phyloP scores from a whole-genome alignment of 2,888 invertebrate species.

The Laspeyria flexula region DNA sequence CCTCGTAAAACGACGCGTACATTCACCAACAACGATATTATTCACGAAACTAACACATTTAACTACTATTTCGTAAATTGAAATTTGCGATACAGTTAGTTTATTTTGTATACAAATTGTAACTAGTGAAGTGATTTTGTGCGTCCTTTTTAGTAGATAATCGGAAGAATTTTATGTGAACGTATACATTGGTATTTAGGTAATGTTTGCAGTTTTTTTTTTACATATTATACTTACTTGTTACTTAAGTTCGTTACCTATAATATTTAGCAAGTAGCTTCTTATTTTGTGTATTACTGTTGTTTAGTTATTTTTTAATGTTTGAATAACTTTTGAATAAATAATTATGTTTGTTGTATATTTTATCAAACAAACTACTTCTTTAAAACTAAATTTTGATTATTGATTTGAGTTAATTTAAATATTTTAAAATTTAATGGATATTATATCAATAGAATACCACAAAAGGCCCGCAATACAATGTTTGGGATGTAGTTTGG shows the following conservation, averaged over 20 bases:
- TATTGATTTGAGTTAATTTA: too few relatives aligned
- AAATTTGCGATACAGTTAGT: conserved; percentile 5
- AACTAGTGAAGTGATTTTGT: conserved; percentile 32
- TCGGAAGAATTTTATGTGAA: neutral
- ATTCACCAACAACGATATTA: conserved; percentile 13
- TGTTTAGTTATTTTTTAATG: too few relatives aligned
- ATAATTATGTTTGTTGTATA: too few relatives aligned
- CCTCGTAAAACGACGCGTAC: conserved; percentile 29
- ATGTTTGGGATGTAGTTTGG: too few relatives aligned
- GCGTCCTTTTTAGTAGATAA: conserved; percentile 1
- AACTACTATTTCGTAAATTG: conserved; percentile 14
- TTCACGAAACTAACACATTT: conserved; percentile 23
- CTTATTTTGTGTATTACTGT: too few relatives aligned
- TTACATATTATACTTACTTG: neutral
- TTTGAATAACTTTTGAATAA: too few relatives aligned
- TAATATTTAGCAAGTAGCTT: neutral
- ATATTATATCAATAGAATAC: too few relatives aligned
- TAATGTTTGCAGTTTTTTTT: conserved; percentile 13
- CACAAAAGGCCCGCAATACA: too few relatives aligned
- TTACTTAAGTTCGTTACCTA: neutral
- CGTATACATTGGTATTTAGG: conserved; percentile 3
- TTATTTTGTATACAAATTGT: conserved; percentile 1
- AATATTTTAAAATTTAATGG: too few relatives aligned
- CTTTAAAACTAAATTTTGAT: too few relatives aligned
- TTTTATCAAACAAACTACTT: too few relatives aligned